Evolutionary conservation across 37 sponge, comb jelly and placozoan genomes (phyloP).

Genomic region (Spongia lamella): DNA sequence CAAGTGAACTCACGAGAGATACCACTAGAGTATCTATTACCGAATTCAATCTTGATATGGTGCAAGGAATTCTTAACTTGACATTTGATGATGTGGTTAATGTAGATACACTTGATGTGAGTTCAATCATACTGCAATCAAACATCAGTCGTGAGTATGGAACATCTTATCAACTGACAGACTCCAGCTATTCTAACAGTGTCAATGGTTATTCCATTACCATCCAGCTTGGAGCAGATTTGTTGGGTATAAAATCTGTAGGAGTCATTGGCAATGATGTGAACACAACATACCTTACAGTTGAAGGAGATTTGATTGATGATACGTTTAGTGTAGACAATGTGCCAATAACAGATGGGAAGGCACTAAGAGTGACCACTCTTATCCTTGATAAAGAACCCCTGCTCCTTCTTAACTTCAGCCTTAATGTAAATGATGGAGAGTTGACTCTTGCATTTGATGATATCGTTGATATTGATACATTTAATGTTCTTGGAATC

Average conservation of each 20-base stretch:
- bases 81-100: conserved; percentile 78
- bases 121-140: conserved; percentile 69
- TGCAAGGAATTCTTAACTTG: conserved; percentile 55
- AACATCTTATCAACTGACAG: conserved; percentile 66
- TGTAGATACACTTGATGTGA: conserved; percentile 66
- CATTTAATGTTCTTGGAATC: conserved; percentile 58
- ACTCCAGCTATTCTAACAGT: conserved; percentile 44
- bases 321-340: conserved; percentile 73
- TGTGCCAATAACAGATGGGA: conserved; percentile 81
- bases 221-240: conserved; percentile 61
- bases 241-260: conserved; percentile 71
- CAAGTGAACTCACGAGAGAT: conserved; percentile 25
- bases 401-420: conserved; percentile 55
- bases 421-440: conserved; percentile 66
- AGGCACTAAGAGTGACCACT: conserved; percentile 57
- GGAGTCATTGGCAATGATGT: conserved; percentile 46
- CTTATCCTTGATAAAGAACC: conserved; percentile 55
- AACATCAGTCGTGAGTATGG: conserved; percentile 21
- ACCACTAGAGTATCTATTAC: conserved; percentile 27
- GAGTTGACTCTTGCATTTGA: conserved; percentile 62
- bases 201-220: conserved; percentile 48
- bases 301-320: conserved; percentile 78
- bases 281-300: conserved; percentile 80
- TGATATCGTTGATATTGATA: conserved; percentile 67
- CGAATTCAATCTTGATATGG: conserved; percentile 68